Conservation (phyloP, 2,888 invertebrate species). For the Pediacus dermestoides region DNA sequence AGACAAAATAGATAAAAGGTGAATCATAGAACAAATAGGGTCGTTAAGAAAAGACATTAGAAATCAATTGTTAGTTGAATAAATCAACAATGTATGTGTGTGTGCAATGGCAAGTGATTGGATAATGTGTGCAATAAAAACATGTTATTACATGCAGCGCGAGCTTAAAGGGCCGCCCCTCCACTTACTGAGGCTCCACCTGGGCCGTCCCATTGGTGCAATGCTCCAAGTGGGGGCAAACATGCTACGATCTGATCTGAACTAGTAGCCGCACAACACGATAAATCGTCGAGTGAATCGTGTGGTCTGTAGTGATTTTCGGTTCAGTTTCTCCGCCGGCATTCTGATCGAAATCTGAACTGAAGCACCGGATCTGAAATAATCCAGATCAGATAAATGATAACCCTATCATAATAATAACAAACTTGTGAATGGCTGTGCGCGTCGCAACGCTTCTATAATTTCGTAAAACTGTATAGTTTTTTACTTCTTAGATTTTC, state of each 20-base stretch:
- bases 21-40: slow-evolving; percentile 13
- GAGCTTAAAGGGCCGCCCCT: slow-evolving; percentile 38
- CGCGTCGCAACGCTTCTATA: no score
- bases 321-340: no score
- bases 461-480: no score
- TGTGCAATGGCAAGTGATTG: slow-evolving; percentile 38
- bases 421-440: no score
- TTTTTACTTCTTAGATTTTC: slow-evolving; percentile 18
- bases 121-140: slow-evolving; percentile 47
- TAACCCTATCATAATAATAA: no score
- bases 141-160: slow-evolving; percentile 43
- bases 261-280: no score
- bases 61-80: slow-evolving; percentile 26
- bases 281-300: no score
- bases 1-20: slow-evolving; percentile 14
- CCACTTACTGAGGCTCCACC: slow-evolving; percentile 44
- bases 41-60: slow-evolving; percentile 20
- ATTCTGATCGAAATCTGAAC: no score
- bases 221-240: slow-evolving; percentile 24
- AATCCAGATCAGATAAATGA: no score
- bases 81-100: slow-evolving; percentile 36
- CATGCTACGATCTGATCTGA: no score
- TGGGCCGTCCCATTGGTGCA: slow-evolving; percentile 37
- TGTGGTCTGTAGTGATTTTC: no score
- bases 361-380: no score